Conservation (phyloP, 2,113 vertebrate species). For the Coracopsis vasa region DNA sequence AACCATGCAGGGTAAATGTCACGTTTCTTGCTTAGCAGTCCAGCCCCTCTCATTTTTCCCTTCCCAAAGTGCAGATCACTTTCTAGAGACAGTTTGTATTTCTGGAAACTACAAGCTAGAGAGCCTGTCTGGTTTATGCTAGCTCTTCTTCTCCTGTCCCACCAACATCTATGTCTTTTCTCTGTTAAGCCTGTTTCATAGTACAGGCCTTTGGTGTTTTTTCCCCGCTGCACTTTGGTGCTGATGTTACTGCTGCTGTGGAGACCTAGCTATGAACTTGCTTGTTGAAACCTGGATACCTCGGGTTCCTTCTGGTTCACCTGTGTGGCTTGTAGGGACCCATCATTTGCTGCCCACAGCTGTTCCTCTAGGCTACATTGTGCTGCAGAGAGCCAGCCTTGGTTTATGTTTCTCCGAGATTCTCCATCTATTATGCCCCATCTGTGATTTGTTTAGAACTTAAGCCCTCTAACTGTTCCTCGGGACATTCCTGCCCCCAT, state of each 20-base stretch:
- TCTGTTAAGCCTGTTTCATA: not conserved
- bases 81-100: not conserved
- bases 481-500: not conserved
- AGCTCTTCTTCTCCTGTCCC: not conserved
- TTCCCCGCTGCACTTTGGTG: not conserved
- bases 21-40: not conserved
- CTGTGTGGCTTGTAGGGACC: not conserved
- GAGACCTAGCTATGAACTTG: not conserved
- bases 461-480: slow-evolving; percentile 13
- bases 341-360: rapidly evolving
- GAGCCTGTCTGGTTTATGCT: not conserved
- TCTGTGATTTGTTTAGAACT: slow-evolving; percentile 8
- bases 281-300: not conserved
- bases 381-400: not conserved
- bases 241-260: not conserved
- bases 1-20: not conserved
- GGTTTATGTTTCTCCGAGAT: not conserved
- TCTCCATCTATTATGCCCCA: not conserved
- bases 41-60: not conserved
- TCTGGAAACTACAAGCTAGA: not conserved
- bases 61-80: not conserved
- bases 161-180: not conserved
- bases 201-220: not conserved
- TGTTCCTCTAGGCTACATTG: not conserved
- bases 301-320: not conserved